Percentiles rank a stretch among this genome's conserved stretches.
phyloP scores from a whole-genome alignment of 2,113 vertebrate genomes.

The Eulemur rufifrons region DNA sequence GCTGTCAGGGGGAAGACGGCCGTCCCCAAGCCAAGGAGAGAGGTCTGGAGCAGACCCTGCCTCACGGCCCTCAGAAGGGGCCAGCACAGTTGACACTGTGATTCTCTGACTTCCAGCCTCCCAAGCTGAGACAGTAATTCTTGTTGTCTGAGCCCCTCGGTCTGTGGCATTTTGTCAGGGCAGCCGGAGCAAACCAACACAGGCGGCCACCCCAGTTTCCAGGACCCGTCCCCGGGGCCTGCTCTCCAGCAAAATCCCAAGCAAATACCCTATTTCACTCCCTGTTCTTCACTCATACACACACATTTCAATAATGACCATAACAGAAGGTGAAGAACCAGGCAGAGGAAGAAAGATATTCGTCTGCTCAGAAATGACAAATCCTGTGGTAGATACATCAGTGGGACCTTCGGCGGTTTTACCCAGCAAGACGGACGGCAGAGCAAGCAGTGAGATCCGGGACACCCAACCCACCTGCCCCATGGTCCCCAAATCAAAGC shows the following conservation, averaged over 20 bases:
- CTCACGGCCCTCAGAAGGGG: neutral
- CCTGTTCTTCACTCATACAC: neutral
- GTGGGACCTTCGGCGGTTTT: neutral
- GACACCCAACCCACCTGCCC: neutral
- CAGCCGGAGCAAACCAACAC: rapidly evolving
- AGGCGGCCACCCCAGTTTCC: neutral
- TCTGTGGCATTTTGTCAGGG: neutral
- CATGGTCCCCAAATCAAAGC: neutral
- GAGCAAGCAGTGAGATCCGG: neutral
- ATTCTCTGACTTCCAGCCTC: neutral
- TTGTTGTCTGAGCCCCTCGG: neutral
- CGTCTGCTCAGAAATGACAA: neutral
- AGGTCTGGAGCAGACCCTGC: neutral
- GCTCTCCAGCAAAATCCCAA: neutral
- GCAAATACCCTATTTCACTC: neutral
- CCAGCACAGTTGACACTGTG: rapidly evolving
- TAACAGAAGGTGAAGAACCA: neutral
- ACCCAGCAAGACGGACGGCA: neutral
- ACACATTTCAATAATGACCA: neutral
- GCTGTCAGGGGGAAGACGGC: too few species aligned
- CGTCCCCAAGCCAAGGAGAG: neutral
- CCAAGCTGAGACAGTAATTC: neutral
- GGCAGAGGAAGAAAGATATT: neutral
- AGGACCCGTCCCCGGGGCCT: neutral
- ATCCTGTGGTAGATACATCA: rapidly evolving